Base-by-base conservation (phyloP, 2,888 invertebrate species). In the Netelia melanura region DNA sequence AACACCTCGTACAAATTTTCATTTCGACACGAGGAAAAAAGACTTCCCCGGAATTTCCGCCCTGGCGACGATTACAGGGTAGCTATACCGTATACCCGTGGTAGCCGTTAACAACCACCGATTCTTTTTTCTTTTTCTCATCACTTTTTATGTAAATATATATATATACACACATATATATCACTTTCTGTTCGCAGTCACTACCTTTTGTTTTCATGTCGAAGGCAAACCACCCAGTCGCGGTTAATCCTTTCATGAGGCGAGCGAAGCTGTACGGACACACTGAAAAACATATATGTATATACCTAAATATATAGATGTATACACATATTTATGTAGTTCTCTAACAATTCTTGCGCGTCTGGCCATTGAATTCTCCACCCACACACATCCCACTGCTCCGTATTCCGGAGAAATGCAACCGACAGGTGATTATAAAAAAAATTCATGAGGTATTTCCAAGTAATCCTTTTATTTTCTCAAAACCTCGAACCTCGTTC, bases 191-290 rank as follows among this genome's bases (percentile, higher is more conserved):
- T 62, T 61, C 76, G 14, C 61, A 52, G 44, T 30, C 74, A 25
- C 23, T 17, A 54, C 61, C 62, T 81, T 78, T 81, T 74, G 76
- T 84, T 81, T 81, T 56, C 56, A 77, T 74, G 68, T 38, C 38
- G 64, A 84, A 74, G 80, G 72, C 84, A 77, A 77, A 67, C 30
- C 61, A 48, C 17, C 68, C 52, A 68, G 62, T 74, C 58, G 67
- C 65, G 62, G 72, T 77, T 81, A 81, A 84, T 84, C 84, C 84
- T 77, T 84, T 81, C 72, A 77, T 62, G 72, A 64, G 68, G 70
- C 43, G 25, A 61, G 11, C 21, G 21, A 58, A 54, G 25, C 62
- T 52, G 56, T 62, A 25, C 56, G n/a, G 62, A 25, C 56, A 65
- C 56, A 17, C 54, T 25, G 43, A 30, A 43, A 48, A 21, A 54